These are phyloP conservation scores for Chloebia gouldiae DNA, from an alignment of 2,113 vertebrate species.

Conservation along the genomic window DNA sequence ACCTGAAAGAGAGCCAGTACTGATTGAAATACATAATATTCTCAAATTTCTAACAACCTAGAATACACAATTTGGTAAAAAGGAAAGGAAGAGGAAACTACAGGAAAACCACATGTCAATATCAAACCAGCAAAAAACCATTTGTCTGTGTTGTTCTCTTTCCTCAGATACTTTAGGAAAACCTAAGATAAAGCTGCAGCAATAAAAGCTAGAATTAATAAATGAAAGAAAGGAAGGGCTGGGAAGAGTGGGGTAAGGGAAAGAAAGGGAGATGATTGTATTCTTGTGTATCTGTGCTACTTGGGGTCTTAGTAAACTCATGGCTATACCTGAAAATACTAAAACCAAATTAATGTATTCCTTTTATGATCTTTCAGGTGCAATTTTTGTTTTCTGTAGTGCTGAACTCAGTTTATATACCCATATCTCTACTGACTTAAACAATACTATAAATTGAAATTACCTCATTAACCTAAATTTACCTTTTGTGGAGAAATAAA, in stretches of 20 bases:
- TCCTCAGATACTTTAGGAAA: background rate
- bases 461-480: background rate
- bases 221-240: background rate
- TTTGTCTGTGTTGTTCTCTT: background rate
- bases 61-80: background rate
- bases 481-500: background rate
- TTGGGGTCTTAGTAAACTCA: background rate
- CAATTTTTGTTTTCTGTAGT: background rate
- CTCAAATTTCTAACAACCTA: background rate
- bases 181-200: background rate
- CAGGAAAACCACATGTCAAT: background rate
- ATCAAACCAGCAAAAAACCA: background rate
- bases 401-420: background rate
- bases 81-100: background rate
- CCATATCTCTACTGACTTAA: background rate
- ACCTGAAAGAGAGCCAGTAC: background rate
- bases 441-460: background rate
- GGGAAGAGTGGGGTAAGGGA: fast-evolving
- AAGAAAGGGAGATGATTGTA: background rate
- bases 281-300: background rate
- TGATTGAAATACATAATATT: background rate
- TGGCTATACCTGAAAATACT: background rate
- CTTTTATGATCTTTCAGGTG: background rate
- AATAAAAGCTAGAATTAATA: background rate
- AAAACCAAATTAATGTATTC: background rate